Evolutionary conservation across 1,140 invertebrate genomes (phyloP), one percentile per base, ranked within the genome.

Genomic region (Fopius arisanus): DNA sequence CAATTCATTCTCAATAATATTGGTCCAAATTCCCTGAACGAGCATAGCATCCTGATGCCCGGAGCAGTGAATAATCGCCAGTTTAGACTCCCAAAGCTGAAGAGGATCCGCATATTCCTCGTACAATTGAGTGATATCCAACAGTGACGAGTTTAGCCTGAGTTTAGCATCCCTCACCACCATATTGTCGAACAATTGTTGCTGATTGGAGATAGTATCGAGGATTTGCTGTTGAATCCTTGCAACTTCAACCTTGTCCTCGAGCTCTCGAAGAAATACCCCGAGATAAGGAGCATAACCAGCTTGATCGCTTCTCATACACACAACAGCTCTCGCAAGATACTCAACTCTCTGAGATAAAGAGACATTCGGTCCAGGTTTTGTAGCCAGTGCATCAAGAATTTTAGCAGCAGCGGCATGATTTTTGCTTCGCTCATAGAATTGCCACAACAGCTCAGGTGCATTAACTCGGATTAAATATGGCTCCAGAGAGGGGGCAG

Each of bases 401-500:
- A 98, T 96, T 79, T 94, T 93, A 2, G 98, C 97, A n/a, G 97
- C 97, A 9, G 95, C 94, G 7, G 93, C 91, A 84, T 97, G 97
- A 84, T 98, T 96, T 31, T 94, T 93, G 81, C 93, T 95, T 80
- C 94, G 94, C 84, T 99, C 97, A 81, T 99, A 97, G 84, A 95
- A 97, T 84, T 97, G 97, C 97, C 97, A 99, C 14, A 99, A 87
- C 70, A 99, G 89, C 86, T 99, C 96, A 54, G 96, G 90, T 4
- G 95, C 90, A 66, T 91, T 90, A 0, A 93, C 85, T 28, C 92
- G 90, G 66, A 92, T 91, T 12, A 98, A 83, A 81, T 95, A 98
- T 40, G 91, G 90, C 81, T 97, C 95, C 43, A 98, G 88, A 4
- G 93, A 95, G n/a, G 94, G 91, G 68, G 95, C 93, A 48, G 91